A percentile compares a stretch with the other conserved stretches of the same genome.
These are phyloP conservation scores for Parauchenoglanis ngamensis DNA, from an alignment of 2,797 vertebrate species.

Conservation along the genomic window DNA sequence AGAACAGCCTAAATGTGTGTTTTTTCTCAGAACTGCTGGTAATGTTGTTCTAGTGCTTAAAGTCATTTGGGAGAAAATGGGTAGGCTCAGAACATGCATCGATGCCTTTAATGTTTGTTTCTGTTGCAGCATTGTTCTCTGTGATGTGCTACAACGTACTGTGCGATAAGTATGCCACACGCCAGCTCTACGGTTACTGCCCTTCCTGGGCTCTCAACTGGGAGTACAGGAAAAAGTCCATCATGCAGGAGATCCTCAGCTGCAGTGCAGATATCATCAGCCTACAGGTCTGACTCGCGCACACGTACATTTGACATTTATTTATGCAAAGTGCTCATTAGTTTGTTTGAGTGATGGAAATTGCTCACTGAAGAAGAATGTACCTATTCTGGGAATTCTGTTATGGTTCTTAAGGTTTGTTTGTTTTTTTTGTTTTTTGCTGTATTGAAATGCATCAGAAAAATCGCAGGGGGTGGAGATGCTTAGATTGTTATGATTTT, in stretches of 20 bases:
- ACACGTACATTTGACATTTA: too few species aligned
- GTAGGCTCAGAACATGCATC: not conserved
- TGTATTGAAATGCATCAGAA: not conserved
- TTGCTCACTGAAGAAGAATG: not conserved
- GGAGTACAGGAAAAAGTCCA: conserved; percentile 98
- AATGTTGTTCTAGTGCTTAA: not conserved
- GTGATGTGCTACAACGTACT: conserved; percentile 99
- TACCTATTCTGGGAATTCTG: not conserved
- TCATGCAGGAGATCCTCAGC: conserved; percentile 96
- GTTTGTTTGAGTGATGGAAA: too few species aligned
- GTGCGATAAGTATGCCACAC: conserved; percentile 96
- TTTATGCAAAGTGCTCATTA: not conserved
- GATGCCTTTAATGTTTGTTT: conserved; percentile 16
- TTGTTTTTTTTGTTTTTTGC: too few species aligned
- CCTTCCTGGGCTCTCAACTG: conserved; percentile 96
- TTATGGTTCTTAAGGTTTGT: not conserved
- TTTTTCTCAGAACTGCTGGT: not conserved
- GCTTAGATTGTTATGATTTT: not conserved
- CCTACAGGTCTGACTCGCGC: conserved; percentile 84
- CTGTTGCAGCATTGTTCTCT: conserved; percentile 86
- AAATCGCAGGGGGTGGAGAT: not conserved
- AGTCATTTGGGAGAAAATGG: not conserved
- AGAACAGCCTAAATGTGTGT: not conserved
- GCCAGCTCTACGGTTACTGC: conserved; percentile 97
- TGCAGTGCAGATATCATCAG: conserved; percentile 96